phyloP scores from a whole-genome alignment of 2,888 invertebrate species.

The Helleia helle region DNA sequence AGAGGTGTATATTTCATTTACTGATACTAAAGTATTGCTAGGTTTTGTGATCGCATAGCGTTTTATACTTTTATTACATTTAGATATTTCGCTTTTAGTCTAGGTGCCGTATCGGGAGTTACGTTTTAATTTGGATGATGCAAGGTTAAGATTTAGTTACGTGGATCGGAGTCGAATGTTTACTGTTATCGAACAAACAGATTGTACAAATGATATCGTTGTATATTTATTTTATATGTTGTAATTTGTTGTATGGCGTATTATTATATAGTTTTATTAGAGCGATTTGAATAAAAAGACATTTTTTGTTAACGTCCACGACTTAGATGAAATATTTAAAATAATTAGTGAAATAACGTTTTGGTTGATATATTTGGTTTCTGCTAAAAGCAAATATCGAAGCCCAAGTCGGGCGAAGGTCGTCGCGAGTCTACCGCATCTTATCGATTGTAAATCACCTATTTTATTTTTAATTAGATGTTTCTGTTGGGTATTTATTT shows the following conservation, averaged over 20 bases:
- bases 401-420: neutral
- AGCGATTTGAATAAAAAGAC: neutral
- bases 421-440: neutral
- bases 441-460: conserved; percentile 16
- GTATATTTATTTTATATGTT: conserved; percentile 7
- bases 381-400: conserved; percentile 2
- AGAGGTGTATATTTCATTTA: conserved; percentile 66
- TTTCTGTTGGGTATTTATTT: conserved; percentile 72
- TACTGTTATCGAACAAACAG: conserved; percentile 5
- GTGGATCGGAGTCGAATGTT: neutral
- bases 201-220: conserved; percentile 7
- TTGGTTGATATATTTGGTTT: neutral
- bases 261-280: neutral
- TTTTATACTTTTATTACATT: conserved; percentile 53
- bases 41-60: conserved; percentile 67
- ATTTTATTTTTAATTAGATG: conserved; percentile 47
- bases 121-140: conserved; percentile 21
- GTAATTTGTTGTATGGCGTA: neutral
- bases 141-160: conserved; percentile 9
- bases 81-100: conserved; percentile 37
- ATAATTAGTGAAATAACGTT: conserved; percentile 1
- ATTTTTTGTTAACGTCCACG: conserved; percentile 3
- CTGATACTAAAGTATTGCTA: conserved; percentile 52
- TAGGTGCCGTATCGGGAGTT: conserved; percentile 27
- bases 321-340: conserved; percentile 7